Evolutionary conservation across 1,140 invertebrate species (phyloP).

Genomic region (Trichonephila clavipes): DNA sequence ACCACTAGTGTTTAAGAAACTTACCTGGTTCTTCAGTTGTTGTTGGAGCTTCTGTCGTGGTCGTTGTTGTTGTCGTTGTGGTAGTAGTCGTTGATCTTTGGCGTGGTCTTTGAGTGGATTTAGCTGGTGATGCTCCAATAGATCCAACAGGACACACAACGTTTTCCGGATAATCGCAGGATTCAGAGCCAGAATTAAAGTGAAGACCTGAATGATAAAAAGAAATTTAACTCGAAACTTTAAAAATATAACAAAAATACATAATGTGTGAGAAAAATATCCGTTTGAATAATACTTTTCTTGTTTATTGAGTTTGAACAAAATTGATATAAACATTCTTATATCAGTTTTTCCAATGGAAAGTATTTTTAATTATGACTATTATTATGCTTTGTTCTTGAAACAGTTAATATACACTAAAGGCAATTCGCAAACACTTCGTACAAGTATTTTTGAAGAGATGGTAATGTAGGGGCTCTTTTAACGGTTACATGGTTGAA

Average conservation of each 20-base stretch:
- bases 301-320: too few relatives aligned
- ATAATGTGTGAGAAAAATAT: too few relatives aligned
- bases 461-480: too few relatives aligned
- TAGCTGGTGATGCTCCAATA: slow-evolving; percentile 24
- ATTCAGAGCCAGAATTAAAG: slow-evolving; percentile 94
- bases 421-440: too few relatives aligned
- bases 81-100: slow-evolving; percentile 55
- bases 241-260: neutral
- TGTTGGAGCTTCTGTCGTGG: slow-evolving; percentile 49
- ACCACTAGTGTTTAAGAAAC: neutral
- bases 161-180: slow-evolving; percentile 94
- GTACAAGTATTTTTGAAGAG: too few relatives aligned
- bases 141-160: slow-evolving; percentile 85
- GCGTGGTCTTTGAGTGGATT: slow-evolving; percentile 37
- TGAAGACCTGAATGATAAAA: slow-evolving; percentile 84
- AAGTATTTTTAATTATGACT: too few relatives aligned
- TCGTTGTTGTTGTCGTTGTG: slow-evolving; percentile 77
- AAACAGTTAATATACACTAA: too few relatives aligned
- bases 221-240: neutral
- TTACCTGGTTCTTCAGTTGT: slow-evolving; percentile 61
- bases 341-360: too few relatives aligned
- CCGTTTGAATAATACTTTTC: too few relatives aligned
- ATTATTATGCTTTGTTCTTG: too few relatives aligned
- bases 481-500: too few relatives aligned
- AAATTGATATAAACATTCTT: too few relatives aligned